Evolutionary conservation across 2,113 vertebrate species (phyloP).

Genomic region (Tenebrosternarchus preto): DNA sequence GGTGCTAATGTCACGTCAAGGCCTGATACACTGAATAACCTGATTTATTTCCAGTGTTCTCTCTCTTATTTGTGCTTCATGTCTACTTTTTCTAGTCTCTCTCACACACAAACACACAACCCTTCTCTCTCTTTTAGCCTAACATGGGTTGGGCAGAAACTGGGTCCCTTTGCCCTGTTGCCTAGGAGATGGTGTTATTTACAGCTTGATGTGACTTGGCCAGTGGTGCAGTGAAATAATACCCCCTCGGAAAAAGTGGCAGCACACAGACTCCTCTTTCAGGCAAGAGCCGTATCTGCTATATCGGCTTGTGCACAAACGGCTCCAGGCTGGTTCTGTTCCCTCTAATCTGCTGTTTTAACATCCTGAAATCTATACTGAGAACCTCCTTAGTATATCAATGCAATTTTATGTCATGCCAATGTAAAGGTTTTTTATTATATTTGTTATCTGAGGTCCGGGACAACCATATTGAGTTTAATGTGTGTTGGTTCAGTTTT

Average conservation of each 20-base stretch:
- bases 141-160: conserved; percentile 17
- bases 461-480: no score
- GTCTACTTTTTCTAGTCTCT: not conserved
- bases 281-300: conserved; percentile 14
- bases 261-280: conserved; percentile 57
- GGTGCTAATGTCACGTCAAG: not conserved
- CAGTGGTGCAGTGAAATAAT: conserved; percentile 60
- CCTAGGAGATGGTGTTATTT: conserved; percentile 67
- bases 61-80: not conserved
- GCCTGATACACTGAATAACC: not conserved
- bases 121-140: not conserved
- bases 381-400: no score
- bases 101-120: conserved; percentile 9
- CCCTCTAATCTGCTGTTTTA: conserved; percentile 12
- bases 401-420: not conserved
- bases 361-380: no score
- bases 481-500: no score
- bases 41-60: not conserved
- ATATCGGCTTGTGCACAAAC: not conserved
- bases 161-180: conserved; percentile 57
- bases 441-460: no score
- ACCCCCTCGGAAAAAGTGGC: conserved; percentile 51
- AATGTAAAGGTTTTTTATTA: not conserved
- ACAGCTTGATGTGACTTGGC: conserved; percentile 58
- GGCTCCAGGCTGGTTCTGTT: conserved; percentile 46